Evolutionary conservation across 2,888 invertebrate genomes (phyloP), one percentile per base, ranked within the genome.

Genomic region (Choristoneura rosaceana): DNA sequence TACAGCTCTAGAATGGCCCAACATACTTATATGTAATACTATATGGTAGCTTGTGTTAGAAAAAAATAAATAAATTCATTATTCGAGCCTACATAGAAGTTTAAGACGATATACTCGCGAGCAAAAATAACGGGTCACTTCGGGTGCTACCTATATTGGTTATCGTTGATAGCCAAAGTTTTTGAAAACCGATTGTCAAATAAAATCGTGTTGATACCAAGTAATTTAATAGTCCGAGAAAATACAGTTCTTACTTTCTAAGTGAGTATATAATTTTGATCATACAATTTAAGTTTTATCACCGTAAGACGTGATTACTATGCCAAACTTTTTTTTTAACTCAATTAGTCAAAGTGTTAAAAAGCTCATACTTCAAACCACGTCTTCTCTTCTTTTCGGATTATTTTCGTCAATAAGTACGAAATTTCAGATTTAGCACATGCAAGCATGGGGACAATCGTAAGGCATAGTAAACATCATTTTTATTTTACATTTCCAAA

Each of bases 221-320:
- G 25, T 25, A 12, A 55, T 3, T 2, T 47, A 47, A 15, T 15
- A 7, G 52, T 66, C 34, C 55, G 45, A 65, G 38, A 41, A 47
- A 41, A 66, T 59, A 63, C 10, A 52, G 71, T 67, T 52, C 74
- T 74, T 75, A 74, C 34, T 69, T 17, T 12, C 70, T 71, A 74
- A 75, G 63, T 76, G 69, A 92, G 92, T 92, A 93, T 91, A 91
- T 86, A 84, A 84, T 84, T 87, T 92, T 92, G 92, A 90, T 92
- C 92, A 83, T 87, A 84, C 80, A 82, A 82, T 80, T 82, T 77
- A 83, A 78, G 76, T 81, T 80, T 78, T 80, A 79, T 74, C 55
- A 77, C 79, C 77, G 79, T 78, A 82, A 34, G 12, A 55, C 25
- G 41, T 41, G 15, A 52, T 52, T 52, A 15, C 2, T 15, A 10